Evolutionary conservation across 2,888 invertebrate species (phyloP).

Genomic region (Hirudinaria manillensis): DNA sequence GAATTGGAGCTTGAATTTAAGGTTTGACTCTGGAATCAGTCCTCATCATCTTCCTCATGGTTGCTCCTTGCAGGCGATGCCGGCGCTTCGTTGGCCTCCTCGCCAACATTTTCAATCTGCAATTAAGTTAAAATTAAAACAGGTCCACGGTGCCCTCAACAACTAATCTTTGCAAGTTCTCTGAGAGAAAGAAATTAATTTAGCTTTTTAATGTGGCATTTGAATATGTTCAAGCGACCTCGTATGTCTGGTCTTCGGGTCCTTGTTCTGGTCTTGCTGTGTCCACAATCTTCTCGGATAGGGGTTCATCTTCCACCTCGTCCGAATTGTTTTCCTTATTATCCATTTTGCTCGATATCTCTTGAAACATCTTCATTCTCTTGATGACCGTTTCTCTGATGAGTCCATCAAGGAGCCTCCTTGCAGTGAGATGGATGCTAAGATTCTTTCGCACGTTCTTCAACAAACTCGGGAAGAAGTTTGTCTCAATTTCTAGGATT

Average conservation of each 20-base stretch:
- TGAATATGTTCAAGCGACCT: too few species aligned
- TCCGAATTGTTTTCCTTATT: constrained; percentile 40
- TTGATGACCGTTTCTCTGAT: constrained; percentile 47
- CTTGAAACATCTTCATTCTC: background rate
- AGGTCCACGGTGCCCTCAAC: too few species aligned
- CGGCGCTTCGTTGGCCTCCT: background rate
- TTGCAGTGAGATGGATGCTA: constrained; percentile 72
- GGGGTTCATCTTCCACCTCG: background rate
- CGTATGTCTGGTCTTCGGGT: background rate
- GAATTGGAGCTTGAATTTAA: too few species aligned
- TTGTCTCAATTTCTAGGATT: constrained; percentile 58
- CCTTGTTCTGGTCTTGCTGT: background rate
- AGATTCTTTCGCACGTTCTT: constrained; percentile 74
- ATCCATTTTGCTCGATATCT: constrained; percentile 36
- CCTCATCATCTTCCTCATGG: background rate
- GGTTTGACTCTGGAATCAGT: background rate
- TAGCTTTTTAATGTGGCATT: too few species aligned
- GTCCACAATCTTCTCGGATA: background rate
- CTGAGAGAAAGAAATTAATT: too few species aligned
- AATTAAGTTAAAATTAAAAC: too few species aligned
- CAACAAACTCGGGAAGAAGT: constrained; percentile 81
- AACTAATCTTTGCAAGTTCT: too few species aligned
- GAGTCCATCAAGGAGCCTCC: constrained; percentile 71
- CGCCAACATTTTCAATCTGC: background rate
- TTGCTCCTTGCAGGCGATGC: background rate